phyloP scores from a whole-genome alignment of 2,888 invertebrate species.

The Mythimna impura region DNA sequence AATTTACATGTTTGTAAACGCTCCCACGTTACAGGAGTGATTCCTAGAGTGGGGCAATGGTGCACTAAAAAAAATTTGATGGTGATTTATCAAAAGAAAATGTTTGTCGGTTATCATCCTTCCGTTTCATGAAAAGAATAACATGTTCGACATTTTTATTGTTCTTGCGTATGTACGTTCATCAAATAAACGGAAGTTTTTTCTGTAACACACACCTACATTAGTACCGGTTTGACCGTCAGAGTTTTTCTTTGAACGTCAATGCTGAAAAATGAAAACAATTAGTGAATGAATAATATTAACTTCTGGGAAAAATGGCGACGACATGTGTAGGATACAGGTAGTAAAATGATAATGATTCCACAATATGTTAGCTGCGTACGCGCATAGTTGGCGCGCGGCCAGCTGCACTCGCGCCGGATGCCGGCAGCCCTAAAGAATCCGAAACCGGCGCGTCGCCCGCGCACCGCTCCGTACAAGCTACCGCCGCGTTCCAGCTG shows the following conservation, averaged over 20 bases:
- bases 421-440: constrained; percentile 76
- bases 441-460: constrained; percentile 53
- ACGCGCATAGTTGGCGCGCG: constrained; percentile 77
- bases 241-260: constrained; percentile 61
- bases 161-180: constrained; percentile 35
- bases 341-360: constrained; percentile 77
- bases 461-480: constrained; percentile 27
- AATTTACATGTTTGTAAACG: no score
- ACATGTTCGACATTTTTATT: constrained; percentile 44
- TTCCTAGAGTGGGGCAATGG: no score
- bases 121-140: constrained; percentile 44
- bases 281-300: constrained; percentile 66
- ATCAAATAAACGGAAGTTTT: constrained; percentile 48
- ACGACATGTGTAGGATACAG: constrained; percentile 69
- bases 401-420: constrained; percentile 84
- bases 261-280: constrained; percentile 63
- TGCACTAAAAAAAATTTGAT: neutral
- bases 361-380: constrained; percentile 78
- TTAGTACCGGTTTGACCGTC: constrained; percentile 56
- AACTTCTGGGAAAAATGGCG: constrained; percentile 69
- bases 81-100: constrained; percentile 15
- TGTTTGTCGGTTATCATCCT: constrained; percentile 24
- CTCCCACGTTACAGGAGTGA: no score
- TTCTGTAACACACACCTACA: constrained; percentile 40
- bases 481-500: constrained; percentile 34